Conservation (phyloP, 2,797 vertebrate genomes). For the Rhinogobio ventralis region DNA sequence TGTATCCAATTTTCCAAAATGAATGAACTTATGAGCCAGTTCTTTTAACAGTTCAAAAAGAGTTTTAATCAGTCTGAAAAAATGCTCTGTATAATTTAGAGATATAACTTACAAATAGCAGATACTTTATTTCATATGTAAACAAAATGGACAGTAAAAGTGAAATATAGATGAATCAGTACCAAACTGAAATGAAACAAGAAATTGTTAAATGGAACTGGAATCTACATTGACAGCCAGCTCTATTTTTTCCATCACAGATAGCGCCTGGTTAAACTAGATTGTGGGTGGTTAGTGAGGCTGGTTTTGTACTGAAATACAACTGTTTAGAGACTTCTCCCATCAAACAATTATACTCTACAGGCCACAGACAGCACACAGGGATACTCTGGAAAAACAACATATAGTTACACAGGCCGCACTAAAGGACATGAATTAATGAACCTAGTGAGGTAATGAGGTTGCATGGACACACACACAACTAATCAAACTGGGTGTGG, state of each 20-base stretch:
- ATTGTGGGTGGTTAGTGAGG: not conserved
- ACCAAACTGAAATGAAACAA: not conserved
- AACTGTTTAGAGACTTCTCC: not conserved
- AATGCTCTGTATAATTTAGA: not conserved
- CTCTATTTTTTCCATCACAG: not conserved
- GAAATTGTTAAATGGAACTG: not conserved
- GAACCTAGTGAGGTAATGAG: constrained; percentile 18
- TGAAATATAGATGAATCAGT: not conserved
- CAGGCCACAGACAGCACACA: constrained; percentile 4
- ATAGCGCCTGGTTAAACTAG: not conserved
- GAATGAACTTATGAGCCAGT: not conserved
- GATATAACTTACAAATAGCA: not conserved
- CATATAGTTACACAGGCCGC: not conserved
- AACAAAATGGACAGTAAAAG: not conserved
- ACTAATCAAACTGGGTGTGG: constrained; percentile 37
- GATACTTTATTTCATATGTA: not conserved
- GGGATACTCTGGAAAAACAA: not conserved
- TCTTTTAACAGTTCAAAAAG: not conserved
- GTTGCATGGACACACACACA: constrained; percentile 7
- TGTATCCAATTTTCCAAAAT: not conserved
- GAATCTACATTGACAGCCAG: not conserved
- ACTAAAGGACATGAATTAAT: constrained; percentile 21
- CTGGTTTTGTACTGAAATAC: constrained; percentile 3
- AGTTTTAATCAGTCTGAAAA: not conserved
- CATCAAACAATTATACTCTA: constrained; percentile 9